Conservation (phyloP, 2,113 vertebrate genomes). For the Antechinus stuartii region DNA sequence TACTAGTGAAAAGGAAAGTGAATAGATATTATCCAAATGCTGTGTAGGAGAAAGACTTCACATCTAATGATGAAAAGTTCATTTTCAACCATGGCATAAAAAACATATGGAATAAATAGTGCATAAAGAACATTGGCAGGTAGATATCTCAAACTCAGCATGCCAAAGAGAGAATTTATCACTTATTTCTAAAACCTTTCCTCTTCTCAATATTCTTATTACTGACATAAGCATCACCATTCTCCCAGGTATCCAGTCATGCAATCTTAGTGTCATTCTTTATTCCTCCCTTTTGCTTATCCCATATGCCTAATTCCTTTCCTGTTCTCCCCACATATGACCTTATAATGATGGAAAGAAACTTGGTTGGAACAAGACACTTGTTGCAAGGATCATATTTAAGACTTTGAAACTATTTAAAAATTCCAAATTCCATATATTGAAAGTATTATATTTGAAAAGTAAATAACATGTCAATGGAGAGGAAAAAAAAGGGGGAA, state of each 20-base stretch:
- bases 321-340: background rate
- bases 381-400: background rate
- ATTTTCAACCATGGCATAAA: background rate
- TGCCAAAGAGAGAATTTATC: background rate
- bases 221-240: background rate
- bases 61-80: background rate
- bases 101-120: background rate
- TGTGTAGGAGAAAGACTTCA: background rate
- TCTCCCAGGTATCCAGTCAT: background rate
- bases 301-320: background rate
- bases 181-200: background rate
- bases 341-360: background rate
- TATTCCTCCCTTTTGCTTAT: background rate
- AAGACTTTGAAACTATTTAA: background rate
- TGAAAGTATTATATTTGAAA: background rate
- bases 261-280: background rate
- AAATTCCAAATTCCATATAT: background rate
- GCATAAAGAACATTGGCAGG: background rate
- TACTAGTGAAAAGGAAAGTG: background rate
- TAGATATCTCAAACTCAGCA: background rate
- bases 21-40: background rate
- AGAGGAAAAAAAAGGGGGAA: background rate
- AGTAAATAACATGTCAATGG: background rate
- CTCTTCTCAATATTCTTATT: background rate
- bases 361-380: background rate